Percentiles rank a stretch among this genome's conserved stretches.
These are phyloP conservation scores for Phaethon lepturus DNA, from an alignment of 2,113 vertebrate species.

Conservation along the genomic window DNA sequence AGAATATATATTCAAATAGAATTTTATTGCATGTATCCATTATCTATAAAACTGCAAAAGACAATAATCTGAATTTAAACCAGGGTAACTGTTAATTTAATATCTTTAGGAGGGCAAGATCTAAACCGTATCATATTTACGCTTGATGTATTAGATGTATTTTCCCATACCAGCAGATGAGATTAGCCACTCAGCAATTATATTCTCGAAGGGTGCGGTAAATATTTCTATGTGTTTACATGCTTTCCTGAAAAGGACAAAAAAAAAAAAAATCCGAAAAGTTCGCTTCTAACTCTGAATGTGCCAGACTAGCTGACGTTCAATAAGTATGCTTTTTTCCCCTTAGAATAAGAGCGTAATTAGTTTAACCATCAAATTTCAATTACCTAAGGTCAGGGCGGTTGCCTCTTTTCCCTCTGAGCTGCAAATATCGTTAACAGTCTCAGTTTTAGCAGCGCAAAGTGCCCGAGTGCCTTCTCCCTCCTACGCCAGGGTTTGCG, in stretches of 20 bases:
- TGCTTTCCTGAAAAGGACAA: not conserved
- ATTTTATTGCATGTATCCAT: conserved; percentile 47
- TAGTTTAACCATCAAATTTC: conserved; percentile 78
- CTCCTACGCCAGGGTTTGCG: not conserved
- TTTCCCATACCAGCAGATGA: conserved; percentile 10
- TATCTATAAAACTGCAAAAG: conserved; percentile 31
- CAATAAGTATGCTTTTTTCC: conserved; percentile 28
- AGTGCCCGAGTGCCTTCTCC: conserved; percentile 29
- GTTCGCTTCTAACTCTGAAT: conserved; percentile 47
- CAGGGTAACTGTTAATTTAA: conserved; percentile 24
- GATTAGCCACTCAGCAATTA: conserved; percentile 39
- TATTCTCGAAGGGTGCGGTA: conserved; percentile 1
- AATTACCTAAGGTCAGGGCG: conserved; percentile 72
- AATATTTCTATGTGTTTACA: not conserved
- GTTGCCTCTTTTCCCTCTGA: conserved; percentile 53
- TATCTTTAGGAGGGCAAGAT: conserved; percentile 36
- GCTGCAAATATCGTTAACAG: conserved; percentile 62
- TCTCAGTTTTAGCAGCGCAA: conserved; percentile 51
- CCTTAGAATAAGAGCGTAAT: conserved; percentile 69
- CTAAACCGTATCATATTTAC: conserved; percentile 31
- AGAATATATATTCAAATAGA: conserved; percentile 58
- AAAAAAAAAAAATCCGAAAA: not conserved
- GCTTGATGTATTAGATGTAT: conserved; percentile 25
- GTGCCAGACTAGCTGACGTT: conserved; percentile 23
- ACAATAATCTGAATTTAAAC: conserved; percentile 58